Base-by-base conservation (phyloP, 2,113 vertebrate species). In the Micromys minutus region DNA sequence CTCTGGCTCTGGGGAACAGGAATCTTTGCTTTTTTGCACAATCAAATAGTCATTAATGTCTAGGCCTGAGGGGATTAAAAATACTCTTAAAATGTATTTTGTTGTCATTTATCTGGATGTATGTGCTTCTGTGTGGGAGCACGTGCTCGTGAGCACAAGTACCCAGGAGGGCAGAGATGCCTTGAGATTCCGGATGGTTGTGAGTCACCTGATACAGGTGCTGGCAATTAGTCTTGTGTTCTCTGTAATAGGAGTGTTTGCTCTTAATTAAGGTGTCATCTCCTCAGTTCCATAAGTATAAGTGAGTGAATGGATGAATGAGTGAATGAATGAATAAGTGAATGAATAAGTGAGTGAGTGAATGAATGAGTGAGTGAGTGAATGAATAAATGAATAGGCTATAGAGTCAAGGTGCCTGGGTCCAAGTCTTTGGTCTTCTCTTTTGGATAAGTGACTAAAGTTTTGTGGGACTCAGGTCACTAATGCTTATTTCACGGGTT, bases 1-100 rank as follows among this genome's bases (percentile, higher is more conserved):
- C 52, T 71, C 7, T 8, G 86, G 47, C 9, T 67, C 47, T 63
- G 22, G 50, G 10, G 13, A 31, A 55, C 12, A 71, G 26, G 17
- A 90, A 93, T 47, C 9, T 63, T 94, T 19, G 29, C 42, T 93
- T 29, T 83, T 92, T 87, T 69, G 65, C 59, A 61, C 36, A 86
- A 42, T 42, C 36, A 76, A 31, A 50, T 77, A 63, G 90, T 83
- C 61, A 21, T 76, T n/a, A 80, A 87, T 61, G 90, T 90, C 69
- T 83, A 71, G 50, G 74, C 11, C 36, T n/a, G n/a, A 4, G 0
- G 31, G 83, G 22, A 87, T n/a, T 3, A 57, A 61, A 90, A 71
- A 77, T 61, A 26, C 24, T 61, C 69, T 84, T 61, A 63, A 17
- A 29, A 45, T 63, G 29, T 29, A 31, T 83, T 42, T 63, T 2